Evolutionary conservation across 2,888 invertebrate species (phyloP).

Genomic region (Choreutis nemorana): DNA sequence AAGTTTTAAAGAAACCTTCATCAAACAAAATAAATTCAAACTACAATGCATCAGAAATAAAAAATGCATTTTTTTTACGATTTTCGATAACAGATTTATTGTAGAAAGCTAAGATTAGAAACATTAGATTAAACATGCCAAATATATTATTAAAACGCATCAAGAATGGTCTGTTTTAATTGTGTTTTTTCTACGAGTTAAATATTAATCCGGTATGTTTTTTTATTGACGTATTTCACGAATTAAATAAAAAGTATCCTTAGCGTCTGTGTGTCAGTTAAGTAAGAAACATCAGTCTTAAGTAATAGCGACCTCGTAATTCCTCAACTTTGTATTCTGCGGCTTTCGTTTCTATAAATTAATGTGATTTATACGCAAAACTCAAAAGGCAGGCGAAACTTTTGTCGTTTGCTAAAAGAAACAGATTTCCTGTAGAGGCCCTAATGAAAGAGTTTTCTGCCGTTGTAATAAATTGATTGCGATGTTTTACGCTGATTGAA

Average conservation of each 20-base stretch:
- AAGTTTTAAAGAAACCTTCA: too few species aligned
- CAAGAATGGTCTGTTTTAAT: too few species aligned
- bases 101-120: too few species aligned
- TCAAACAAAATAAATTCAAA: too few species aligned
- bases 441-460: conserved; percentile 42
- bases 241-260: conserved; percentile 16
- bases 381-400: conserved; percentile 39
- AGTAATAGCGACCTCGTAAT: conserved; percentile 30
- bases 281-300: conserved; percentile 37
- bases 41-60: too few species aligned
- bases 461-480: neutral
- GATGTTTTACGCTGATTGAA: neutral
- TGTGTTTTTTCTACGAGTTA: too few species aligned
- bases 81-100: too few species aligned
- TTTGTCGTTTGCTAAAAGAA: conserved; percentile 48
- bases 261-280: conserved; percentile 15
- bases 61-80: too few species aligned
- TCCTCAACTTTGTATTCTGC: conserved; percentile 31
- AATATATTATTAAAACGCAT: too few species aligned
- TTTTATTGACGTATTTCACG: too few species aligned
- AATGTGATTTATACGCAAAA: conserved; percentile 52
- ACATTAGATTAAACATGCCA: too few species aligned
- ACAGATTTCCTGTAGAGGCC: conserved; percentile 33
- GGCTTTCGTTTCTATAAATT: conserved; percentile 55
- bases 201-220: too few species aligned